These are phyloP conservation scores for Malurus alboscapulatus DNA, from an alignment of 2,113 vertebrate genomes.

Conservation along the genomic window DNA sequence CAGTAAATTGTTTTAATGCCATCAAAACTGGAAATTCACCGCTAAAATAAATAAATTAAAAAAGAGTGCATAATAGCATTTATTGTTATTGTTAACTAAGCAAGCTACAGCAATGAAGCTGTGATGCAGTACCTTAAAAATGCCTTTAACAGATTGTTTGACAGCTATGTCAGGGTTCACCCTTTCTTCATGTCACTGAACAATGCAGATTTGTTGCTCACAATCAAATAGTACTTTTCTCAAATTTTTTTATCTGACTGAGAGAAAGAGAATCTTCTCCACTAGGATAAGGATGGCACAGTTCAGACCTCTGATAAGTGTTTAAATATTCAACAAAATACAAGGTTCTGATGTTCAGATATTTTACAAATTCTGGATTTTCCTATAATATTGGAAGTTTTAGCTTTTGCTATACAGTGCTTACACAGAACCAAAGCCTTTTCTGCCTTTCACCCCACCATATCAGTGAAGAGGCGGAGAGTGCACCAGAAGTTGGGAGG, in stretches of 20 bases:
- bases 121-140: background rate
- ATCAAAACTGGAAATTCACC: background rate
- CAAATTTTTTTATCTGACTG: background rate
- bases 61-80: background rate
- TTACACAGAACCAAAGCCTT: background rate
- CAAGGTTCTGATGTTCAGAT: background rate
- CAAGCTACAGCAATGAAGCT: background rate
- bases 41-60: background rate
- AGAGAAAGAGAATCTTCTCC: background rate
- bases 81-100: background rate
- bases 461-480: background rate
- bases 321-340: background rate
- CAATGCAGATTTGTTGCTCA: fast-evolving
- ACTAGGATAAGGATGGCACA: background rate
- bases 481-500: background rate
- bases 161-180: background rate
- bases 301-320: background rate
- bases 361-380: background rate
- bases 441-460: background rate
- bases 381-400: background rate
- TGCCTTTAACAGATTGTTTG: background rate
- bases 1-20: background rate
- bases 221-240: background rate
- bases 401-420: background rate
- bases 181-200: background rate